Percentiles rank a stretch among this genome's conserved stretches.
These are phyloP conservation scores for Dendronephthya gigantea DNA, from an alignment of 64 coral and sea anemone species.

Conservation along the genomic window DNA sequence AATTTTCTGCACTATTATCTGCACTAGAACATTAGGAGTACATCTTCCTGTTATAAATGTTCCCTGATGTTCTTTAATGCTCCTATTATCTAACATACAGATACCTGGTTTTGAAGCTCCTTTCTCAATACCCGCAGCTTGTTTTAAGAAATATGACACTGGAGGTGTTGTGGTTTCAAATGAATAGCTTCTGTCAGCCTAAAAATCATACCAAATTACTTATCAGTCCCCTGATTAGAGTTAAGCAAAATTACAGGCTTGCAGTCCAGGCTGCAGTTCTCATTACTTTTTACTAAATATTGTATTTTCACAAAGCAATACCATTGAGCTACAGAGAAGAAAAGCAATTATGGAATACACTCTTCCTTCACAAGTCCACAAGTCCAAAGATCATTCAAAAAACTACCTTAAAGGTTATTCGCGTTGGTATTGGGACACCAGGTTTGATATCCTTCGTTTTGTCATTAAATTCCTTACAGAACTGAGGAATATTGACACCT, in stretches of 20 bases:
- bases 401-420: conserved; percentile 9
- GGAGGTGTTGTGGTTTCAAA: conserved; percentile 86
- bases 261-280: no score
- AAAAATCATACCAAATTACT: not conserved
- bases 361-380: not conserved
- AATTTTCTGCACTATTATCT: no score
- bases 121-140: conserved; percentile 85
- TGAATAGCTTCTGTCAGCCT: conserved; percentile 85
- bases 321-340: no score
- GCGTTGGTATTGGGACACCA: not conserved
- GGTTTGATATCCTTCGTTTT: not conserved
- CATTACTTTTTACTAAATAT: no score
- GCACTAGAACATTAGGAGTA: no score
- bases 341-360: no score
- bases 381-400: not conserved
- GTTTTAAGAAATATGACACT: conserved; percentile 83
- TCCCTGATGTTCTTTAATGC: not conserved
- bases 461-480: conserved; percentile 11
- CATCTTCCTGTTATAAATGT: not conserved
- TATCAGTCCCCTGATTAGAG: not conserved
- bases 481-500: conserved; percentile 5
- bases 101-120: conserved; percentile 96
- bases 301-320: no score
- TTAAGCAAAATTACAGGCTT: no score
- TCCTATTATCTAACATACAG: not conserved